Base-by-base conservation (phyloP, 2,113 vertebrate genomes). In the Pterocles orientalis region DNA sequence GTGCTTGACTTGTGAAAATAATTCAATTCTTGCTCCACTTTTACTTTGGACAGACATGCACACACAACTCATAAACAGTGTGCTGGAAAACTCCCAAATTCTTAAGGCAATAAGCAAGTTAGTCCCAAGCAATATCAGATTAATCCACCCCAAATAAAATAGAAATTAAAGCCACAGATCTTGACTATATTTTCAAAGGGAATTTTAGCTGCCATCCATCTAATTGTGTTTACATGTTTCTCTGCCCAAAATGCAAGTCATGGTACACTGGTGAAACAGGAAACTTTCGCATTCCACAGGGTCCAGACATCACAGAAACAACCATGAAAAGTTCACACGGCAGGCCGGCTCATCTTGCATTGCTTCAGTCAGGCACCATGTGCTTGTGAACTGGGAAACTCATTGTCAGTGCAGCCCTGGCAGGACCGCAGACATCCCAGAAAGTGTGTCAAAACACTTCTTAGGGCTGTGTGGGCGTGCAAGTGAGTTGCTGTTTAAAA, bases 211-310 rank as follows among this genome's bases (percentile, higher is more conserved):
- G 94, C 73, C 88, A 88, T 77, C 80, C 54, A n/a, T 51, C 73
- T 95, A 94, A 85, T 76, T 95, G 78, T 73, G 68, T 95, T 97
- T 93, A 82, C 68, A 83, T 48, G 73, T 97, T 96, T 97, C 89
- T 95, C 54, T 95, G 66, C 88, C 80, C 47, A 86, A 94, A 96
- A 90, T 89, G 80, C 92, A 94, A 97, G 77, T 94, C 78, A 82
- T 85, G 83, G 75, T 86, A 82, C 53, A 53, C 36, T 94, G 94
- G 96, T 94, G 94, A 98, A 97, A 97, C 57, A 92, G 92, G 94
- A 97, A 95, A 92, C 61, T 76, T 79, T 79, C 31, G 61, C 87
- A 92, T 97, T 95, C 80, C 23, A 70, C 25, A 69, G 94, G 81
- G 81, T 51, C 93, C 92, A 96, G 97, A 97, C 95, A 88, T 77